Conservation (phyloP, 2,113 vertebrate species). For the Anhinga rufa region DNA sequence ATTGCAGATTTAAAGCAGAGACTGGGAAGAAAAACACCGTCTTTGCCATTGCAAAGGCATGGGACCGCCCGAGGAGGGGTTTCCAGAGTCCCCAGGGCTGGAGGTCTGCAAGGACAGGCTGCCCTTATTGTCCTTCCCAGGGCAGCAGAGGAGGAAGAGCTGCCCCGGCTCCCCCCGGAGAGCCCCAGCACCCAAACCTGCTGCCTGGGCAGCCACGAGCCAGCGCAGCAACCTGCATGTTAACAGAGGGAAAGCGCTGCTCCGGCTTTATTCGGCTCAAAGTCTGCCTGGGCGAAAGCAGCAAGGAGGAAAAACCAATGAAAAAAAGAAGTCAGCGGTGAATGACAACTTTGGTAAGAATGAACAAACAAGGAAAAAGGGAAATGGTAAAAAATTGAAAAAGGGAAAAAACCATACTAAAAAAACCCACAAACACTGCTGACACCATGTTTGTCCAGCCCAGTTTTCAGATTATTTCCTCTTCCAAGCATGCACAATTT, state of each 20-base stretch:
- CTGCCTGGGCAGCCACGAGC: neutral
- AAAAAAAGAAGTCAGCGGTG: neutral
- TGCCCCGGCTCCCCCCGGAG: neutral
- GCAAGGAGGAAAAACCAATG: neutral
- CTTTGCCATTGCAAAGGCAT: neutral
- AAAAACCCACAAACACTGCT: neutral
- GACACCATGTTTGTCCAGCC: neutral
- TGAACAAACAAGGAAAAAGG: neutral
- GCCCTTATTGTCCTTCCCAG: neutral
- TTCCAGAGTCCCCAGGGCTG: neutral
- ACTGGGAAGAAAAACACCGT: neutral
- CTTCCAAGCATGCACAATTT: neutral
- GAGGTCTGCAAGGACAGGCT: neutral
- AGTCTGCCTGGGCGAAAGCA: neutral
- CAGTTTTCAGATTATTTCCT: neutral
- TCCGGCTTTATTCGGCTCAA: neutral
- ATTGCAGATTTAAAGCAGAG: neutral
- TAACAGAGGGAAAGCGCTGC: neutral
- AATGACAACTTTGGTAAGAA: neutral
- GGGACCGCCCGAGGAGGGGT: neutral
- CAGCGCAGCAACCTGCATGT: no score
- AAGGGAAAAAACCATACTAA: neutral
- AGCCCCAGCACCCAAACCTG: neutral
- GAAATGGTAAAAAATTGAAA: neutral
- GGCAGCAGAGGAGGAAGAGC: neutral